Conservation (phyloP, 2,888 invertebrate species). For the Pachydiplax longipennis region DNA sequence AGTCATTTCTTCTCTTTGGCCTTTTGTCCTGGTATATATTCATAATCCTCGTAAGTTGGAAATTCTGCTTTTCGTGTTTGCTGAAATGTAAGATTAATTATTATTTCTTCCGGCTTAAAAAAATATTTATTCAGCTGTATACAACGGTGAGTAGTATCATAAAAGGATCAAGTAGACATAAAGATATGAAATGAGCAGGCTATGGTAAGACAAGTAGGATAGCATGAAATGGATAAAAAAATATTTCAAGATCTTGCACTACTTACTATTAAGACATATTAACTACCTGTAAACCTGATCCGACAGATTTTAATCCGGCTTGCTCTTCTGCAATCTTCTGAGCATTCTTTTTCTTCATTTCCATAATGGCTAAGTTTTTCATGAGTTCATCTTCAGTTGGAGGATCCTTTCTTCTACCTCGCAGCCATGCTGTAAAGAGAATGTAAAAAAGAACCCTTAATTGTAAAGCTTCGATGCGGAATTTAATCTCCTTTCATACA, state of each 20-base stretch:
- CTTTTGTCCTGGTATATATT: slow-evolving; percentile 60
- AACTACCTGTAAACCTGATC: not conserved
- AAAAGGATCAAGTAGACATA: too few relatives aligned
- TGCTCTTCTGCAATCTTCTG: slow-evolving; percentile 69
- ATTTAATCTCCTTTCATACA: too few relatives aligned
- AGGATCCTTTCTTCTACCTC: slow-evolving; percentile 70
- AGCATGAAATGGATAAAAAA: too few relatives aligned
- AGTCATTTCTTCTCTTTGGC: not conserved
- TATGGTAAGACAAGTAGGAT: too few relatives aligned
- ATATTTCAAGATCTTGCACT: too few relatives aligned
- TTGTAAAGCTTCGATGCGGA: not conserved
- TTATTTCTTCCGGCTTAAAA: too few relatives aligned
- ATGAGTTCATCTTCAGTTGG: slow-evolving; percentile 78
- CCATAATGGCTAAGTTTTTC: slow-evolving; percentile 73
- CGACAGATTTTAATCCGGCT: slow-evolving; percentile 55
- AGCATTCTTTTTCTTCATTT: slow-evolving; percentile 79
- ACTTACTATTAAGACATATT: too few relatives aligned
- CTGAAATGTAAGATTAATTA: not conserved
- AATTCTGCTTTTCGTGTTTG: slow-evolving; percentile 57
- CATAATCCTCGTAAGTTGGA: slow-evolving; percentile 71
- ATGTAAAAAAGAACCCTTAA: not conserved
- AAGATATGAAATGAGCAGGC: too few relatives aligned
- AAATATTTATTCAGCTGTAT: too few relatives aligned
- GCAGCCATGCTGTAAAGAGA: slow-evolving; percentile 70
- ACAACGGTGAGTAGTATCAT: too few relatives aligned